Conservation (phyloP, 2,113 vertebrate species). For the Hippocampus guttulatus region DNA sequence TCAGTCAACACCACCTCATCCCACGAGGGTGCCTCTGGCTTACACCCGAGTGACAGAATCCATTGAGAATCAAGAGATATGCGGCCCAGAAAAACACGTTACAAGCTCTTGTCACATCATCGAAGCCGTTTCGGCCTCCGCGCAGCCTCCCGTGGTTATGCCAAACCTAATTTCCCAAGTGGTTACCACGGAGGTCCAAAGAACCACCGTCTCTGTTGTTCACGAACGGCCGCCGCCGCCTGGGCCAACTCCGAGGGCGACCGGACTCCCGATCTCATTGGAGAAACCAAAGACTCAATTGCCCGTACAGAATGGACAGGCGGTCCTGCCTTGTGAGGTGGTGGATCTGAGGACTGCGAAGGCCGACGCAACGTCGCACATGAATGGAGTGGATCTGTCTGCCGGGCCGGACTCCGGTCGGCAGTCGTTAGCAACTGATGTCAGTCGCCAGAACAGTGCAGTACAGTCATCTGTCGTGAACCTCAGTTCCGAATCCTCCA, state of each 20-base stretch:
- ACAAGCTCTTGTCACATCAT: constrained; percentile 76
- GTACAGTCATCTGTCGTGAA: constrained; percentile 90
- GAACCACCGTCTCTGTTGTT: constrained; percentile 75
- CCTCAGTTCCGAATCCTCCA: constrained; percentile 80
- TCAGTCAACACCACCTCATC: constrained; percentile 60
- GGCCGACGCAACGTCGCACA: constrained; percentile 70
- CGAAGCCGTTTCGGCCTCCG: constrained; percentile 73
- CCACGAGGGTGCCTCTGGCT: constrained; percentile 74
- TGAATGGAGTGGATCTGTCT: constrained; percentile 78
- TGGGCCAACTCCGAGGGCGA: constrained; percentile 62
- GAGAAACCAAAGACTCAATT: constrained; percentile 69
- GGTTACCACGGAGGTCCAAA: constrained; percentile 77
- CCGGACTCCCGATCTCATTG: constrained; percentile 68
- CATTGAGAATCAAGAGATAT: constrained; percentile 76
- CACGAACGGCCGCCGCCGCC: constrained; percentile 70
- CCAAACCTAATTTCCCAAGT: constrained; percentile 75
- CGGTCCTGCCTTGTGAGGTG: constrained; percentile 76
- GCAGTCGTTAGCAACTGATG: constrained; percentile 71
- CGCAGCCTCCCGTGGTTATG: constrained; percentile 62
- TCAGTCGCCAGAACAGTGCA: constrained; percentile 80
- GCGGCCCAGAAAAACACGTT: constrained; percentile 73
- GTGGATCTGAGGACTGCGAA: constrained; percentile 92
- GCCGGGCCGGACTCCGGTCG: constrained; percentile 73
- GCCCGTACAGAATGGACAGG: constrained; percentile 75
- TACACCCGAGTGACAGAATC: constrained; percentile 75